Evolutionary conservation across 1,140 invertebrate species (phyloP).

Genomic region (Conus ventricosus): DNA sequence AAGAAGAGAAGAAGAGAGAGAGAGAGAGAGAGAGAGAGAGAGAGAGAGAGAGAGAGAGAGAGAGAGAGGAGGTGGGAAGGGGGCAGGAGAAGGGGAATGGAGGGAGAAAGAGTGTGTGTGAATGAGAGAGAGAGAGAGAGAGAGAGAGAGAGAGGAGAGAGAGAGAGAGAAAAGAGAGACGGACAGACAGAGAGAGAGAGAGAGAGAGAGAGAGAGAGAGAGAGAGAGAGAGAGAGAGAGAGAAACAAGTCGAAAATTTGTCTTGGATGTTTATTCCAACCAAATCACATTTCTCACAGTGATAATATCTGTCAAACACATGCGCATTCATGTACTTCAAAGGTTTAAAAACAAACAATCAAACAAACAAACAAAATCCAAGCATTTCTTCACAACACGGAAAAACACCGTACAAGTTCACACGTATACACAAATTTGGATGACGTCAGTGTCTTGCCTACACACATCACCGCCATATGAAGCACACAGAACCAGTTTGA

Average conservation of each 20-base stretch:
- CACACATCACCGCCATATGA: neutral
- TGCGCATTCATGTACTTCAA: neutral
- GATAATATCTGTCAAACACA: neutral
- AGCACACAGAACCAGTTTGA: neutral
- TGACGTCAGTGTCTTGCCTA: neutral
- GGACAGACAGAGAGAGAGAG: neutral
- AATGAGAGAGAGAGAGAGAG: neutral
- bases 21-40: neutral
- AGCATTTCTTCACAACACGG: neutral
- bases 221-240: neutral
- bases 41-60: neutral
- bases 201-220: neutral
- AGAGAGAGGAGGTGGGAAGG: neutral
- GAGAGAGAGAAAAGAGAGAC: neutral
- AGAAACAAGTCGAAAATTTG: neutral
- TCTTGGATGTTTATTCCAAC: neutral
- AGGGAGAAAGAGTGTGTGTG: neutral
- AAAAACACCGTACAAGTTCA: neutral
- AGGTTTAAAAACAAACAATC: neutral
- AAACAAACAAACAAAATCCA: neutral
- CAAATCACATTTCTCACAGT: neutral
- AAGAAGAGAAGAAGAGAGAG: neutral
- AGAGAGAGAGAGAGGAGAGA: conserved; percentile 1
- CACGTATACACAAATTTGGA: neutral
- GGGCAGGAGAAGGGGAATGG: neutral